Evolutionary conservation across 2,113 vertebrate genomes (phyloP).

Genomic region (Neolamprologus cancellatus): DNA sequence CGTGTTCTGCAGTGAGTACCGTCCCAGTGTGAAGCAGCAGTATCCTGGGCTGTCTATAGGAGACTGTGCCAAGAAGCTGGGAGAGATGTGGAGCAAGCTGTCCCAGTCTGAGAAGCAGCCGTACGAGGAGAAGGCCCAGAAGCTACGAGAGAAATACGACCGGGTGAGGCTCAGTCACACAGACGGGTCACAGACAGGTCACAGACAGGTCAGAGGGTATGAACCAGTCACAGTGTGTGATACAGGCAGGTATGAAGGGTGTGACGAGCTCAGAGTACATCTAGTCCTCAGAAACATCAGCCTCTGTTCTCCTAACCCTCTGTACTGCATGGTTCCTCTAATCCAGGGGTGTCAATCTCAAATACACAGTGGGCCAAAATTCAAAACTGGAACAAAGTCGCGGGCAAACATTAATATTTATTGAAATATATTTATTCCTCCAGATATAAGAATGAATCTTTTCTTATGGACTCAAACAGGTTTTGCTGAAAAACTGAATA

Average conservation of each 20-base stretch:
- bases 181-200: neutral
- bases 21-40: conserved; percentile 66
- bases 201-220: fast-evolving
- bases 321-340: fast-evolving
- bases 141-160: conserved; percentile 66
- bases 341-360: too few relatives aligned
- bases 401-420: too few relatives aligned
- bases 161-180: conserved; percentile 7
- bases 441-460: too few relatives aligned
- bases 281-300: fast-evolving
- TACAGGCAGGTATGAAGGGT: neutral
- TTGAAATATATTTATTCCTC: too few relatives aligned
- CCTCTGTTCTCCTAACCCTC: neutral
- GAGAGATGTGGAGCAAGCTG: conserved; percentile 64
- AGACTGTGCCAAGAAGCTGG: conserved; percentile 65
- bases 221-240: neutral
- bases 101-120: conserved; percentile 56
- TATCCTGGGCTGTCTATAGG: conserved; percentile 61
- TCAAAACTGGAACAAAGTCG: too few relatives aligned
- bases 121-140: conserved; percentile 67
- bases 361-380: too few relatives aligned
- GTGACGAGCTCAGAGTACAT: fast-evolving
- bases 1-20: conserved; percentile 66
- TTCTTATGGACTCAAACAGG: too few relatives aligned
- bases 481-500: too few relatives aligned